A percentile compares a stretch with the other conserved stretches of the same genome.
These are phyloP conservation scores for Nebria ingens DNA, from an alignment of 1,140 invertebrate species.

Conservation along the genomic window DNA sequence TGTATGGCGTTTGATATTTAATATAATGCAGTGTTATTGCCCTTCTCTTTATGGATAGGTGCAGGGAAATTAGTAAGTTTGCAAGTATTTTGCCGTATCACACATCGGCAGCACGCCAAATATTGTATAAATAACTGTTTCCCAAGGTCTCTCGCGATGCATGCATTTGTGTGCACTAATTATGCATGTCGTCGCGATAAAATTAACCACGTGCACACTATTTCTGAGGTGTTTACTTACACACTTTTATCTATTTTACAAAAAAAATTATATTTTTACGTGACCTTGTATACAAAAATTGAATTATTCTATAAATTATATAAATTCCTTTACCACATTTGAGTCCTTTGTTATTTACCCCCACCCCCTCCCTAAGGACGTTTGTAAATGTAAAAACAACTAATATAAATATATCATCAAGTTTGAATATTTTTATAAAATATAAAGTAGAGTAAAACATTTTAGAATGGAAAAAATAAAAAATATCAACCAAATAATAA, in stretches of 20 bases:
- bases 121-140: constrained; percentile 4
- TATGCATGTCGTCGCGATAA: neutral
- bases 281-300: too few relatives aligned
- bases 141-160: neutral
- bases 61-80: constrained; percentile 3
- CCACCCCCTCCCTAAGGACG: too few relatives aligned
- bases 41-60: neutral
- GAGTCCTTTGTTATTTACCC: too few relatives aligned
- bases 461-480: too few relatives aligned
- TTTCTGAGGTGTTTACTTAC: neutral
- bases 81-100: neutral
- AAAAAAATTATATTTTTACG: too few relatives aligned
- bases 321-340: too few relatives aligned
- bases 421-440: too few relatives aligned
- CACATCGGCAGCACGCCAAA: neutral
- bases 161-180: constrained; percentile 5
- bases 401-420: too few relatives aligned
- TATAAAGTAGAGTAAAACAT: too few relatives aligned
- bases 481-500: too few relatives aligned
- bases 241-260: neutral
- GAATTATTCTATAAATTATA: too few relatives aligned
- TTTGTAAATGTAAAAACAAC: too few relatives aligned
- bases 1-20: neutral
- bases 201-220: neutral
- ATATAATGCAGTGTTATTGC: constrained; percentile 5